Base-by-base conservation (phyloP, 2,113 vertebrate species). In the Sphaerodactylus townsendi region DNA sequence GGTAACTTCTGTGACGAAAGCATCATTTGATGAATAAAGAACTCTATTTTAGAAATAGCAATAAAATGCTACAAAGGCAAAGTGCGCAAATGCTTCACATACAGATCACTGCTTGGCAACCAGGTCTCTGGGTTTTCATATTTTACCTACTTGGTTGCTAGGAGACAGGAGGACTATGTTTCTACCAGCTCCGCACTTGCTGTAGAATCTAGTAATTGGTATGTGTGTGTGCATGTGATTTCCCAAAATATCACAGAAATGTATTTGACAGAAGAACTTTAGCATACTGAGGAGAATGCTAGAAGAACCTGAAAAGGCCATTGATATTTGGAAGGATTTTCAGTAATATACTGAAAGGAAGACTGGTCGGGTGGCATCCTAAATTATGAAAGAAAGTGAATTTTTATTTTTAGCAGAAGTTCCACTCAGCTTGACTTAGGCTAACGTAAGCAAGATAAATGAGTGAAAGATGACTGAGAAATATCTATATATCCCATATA, bases 141-240 rank as follows among this genome's bases (percentile, higher is more conserved):
- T 75, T 82, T 85, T 84, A 90, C 88, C 86, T 73, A 70, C 85
- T 69, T 41, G 70, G 93, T 95, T 95, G 93, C 93, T 94, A 95
- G 91, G 94, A 90, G 85, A 94, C 90, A 9, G 30, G 53, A 92
- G 87, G 81, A 85, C 87, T 90, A 82, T 82, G 87, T 91, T 93
- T 90, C 89, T 90, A 92, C 90, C 90, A 91, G 90, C 89, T 90
- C 91, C 82, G 88, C 83, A 89, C 84, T 94, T 88, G 92, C 89
- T 90, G 82, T 53, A 91, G 91, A 89, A 91, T 82, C 86, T 91
- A 91, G 91, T 93, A 93, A 94, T 92, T 92, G 88, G 91, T 82
- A 82, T 89, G 84, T 93, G 91, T 83, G 19, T 23, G 37, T 28
- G 28, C 9, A 5, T 19, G 15, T 25, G 17, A 62, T 62, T 71